Base-by-base conservation (phyloP, 1,140 invertebrate species). In the Drosophila serrata region DNA sequence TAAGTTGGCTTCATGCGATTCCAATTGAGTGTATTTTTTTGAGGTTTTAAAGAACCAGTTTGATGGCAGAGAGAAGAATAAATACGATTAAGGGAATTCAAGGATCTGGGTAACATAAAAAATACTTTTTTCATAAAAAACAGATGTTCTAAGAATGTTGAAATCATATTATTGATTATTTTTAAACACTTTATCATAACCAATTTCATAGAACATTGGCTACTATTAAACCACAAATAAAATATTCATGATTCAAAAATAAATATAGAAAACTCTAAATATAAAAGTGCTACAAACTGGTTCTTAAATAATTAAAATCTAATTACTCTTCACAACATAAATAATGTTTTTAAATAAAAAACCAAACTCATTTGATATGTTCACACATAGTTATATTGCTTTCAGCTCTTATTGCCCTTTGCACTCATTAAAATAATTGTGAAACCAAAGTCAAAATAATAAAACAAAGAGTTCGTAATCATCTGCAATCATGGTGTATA, bases 371-470 rank as follows among this genome's bases (percentile, higher is more conserved):
- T 57, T 57, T 86, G 82, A 86, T 86, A 86, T 86, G 82, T 86
- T 72, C 24, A 62, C 81, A 49, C 57, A 58, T 56, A 33, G 53
- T 69, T 58, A 59, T 74, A 59, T 74, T 77, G 61, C 61, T 63
- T 63, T 60, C 15, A 60, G 61, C 68, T 75, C 58, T 87, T 86
- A 87, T 86, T 87, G 82, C 82, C 79, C 64, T 79, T 62, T 56
- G 82, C 81, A 86, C 78, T 63, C 79, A 45, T 48, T 46, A 27
- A 15, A 39, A 33, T 53, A 8, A 48, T 19, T 11, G 0, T 17
- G 33, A 48, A 45, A 62, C 11, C 24, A 56, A 65, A 58, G 17
- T 17, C 31, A 74, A 53, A 70, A 51, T 42, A 58, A 63, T 73
- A 35, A 67, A 73, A 79, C 35, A 60, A 75, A 68, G 33, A 33